Conservation (phyloP, 2,113 vertebrate genomes). For the Pandion haliaetus region DNA sequence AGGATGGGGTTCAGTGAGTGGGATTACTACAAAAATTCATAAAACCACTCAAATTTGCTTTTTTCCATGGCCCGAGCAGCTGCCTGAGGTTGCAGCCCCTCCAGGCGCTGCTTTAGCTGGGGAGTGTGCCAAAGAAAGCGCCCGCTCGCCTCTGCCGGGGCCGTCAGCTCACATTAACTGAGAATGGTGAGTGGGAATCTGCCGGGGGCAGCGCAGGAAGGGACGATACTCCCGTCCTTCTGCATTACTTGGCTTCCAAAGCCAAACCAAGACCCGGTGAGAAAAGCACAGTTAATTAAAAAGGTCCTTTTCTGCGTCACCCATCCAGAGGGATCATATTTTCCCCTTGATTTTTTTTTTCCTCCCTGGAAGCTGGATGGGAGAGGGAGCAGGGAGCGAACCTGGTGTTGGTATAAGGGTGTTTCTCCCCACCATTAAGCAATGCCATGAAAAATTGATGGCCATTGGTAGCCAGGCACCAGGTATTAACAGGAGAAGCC, state of each 20-base stretch:
- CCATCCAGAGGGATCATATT: neutral
- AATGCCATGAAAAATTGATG: neutral
- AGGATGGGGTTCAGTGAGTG: accelerated
- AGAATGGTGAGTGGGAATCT: neutral
- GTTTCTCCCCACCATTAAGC: neutral
- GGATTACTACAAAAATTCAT: neutral
- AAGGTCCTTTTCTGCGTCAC: neutral
- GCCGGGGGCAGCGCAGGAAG: accelerated
- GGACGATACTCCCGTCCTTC: neutral
- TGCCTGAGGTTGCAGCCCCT: neutral
- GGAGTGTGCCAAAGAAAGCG: neutral
- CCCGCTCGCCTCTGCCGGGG: neutral
- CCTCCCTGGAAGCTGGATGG: neutral
- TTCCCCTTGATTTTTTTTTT: neutral
- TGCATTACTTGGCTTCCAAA: neutral
- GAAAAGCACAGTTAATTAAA: neutral
- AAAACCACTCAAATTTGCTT: neutral
- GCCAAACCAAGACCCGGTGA: neutral
- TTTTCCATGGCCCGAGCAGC: accelerated
- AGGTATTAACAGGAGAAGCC: neutral
- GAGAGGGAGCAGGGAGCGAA: neutral
- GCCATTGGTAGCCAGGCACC: accelerated
- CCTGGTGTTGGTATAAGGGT: accelerated
- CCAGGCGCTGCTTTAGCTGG: accelerated
- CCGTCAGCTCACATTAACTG: neutral